Conservation (phyloP, 2,888 invertebrate genomes). For the Rhagonycha lutea region DNA sequence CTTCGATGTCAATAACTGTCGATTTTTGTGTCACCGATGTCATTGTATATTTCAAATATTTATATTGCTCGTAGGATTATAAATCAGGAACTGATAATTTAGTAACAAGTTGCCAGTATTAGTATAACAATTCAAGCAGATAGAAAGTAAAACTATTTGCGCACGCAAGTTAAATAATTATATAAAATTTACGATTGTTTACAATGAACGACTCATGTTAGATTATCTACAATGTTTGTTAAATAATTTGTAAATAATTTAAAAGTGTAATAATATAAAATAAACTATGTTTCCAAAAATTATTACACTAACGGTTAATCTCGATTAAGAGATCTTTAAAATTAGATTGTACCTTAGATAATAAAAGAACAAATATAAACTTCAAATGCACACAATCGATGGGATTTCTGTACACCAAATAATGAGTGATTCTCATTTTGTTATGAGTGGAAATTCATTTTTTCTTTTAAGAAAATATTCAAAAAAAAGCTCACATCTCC, state of each 20-base stretch:
- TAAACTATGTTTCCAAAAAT: neutral
- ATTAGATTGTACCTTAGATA: no score
- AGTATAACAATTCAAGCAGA: no score
- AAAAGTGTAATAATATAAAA: neutral
- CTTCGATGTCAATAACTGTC: neutral
- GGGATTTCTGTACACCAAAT: no score
- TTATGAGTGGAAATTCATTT: no score
- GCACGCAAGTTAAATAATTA: neutral
- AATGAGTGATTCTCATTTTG: no score
- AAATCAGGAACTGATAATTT: neutral
- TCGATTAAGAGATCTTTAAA: no score
- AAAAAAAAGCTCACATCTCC: no score
- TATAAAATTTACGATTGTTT: neutral
- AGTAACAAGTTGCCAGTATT: no score
- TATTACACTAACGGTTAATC: no score
- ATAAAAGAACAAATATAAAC: no score
- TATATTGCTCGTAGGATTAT: neutral
- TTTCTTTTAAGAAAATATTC: no score
- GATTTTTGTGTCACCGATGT: neutral
- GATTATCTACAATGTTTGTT: neutral
- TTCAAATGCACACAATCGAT: no score
- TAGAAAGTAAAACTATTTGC: neutral
- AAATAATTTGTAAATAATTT: neutral
- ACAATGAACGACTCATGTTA: neutral
- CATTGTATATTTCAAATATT: neutral